These are phyloP conservation scores for Zapus hudsonius DNA, from an alignment of 2,113 vertebrate genomes.

Conservation along the genomic window DNA sequence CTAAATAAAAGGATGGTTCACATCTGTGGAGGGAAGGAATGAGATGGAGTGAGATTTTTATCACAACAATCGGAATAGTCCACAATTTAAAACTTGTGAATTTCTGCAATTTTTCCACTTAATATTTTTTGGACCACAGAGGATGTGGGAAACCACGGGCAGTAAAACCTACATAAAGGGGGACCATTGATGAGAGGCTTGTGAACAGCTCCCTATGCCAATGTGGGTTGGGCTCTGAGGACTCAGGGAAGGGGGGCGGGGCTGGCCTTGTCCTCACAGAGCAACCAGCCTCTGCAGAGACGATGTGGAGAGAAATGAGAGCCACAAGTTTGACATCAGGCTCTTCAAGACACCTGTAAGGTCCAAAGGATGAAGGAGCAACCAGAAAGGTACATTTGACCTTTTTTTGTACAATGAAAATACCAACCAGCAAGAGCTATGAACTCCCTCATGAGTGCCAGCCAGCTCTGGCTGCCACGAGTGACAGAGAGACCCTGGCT, in stretches of 20 bases:
- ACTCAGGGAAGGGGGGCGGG: neutral
- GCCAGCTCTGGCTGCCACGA: neutral
- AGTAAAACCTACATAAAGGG: neutral
- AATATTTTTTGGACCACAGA: neutral
- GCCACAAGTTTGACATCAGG: neutral
- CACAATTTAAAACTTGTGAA: neutral
- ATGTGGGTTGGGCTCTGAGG: neutral
- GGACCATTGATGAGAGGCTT: neutral
- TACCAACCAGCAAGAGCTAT: neutral
- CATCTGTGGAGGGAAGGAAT: neutral
- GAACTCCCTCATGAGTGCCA: neutral
- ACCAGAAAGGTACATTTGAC: neutral
- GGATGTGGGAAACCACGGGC: neutral
- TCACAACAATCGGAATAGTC: neutral
- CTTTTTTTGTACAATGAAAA: conserved; percentile 31
- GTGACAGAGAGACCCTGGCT: conserved; percentile 29
- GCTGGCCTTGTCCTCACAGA: neutral
- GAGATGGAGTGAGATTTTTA: neutral
- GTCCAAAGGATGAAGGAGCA: neutral
- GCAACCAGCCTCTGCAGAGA: neutral
- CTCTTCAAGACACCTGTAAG: neutral
- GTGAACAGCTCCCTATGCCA: neutral
- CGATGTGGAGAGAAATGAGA: neutral
- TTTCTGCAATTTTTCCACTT: neutral
- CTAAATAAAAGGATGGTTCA: neutral